Conservation (phyloP, 2,888 invertebrate species). For the Callyntrura guangdongensis region DNA sequence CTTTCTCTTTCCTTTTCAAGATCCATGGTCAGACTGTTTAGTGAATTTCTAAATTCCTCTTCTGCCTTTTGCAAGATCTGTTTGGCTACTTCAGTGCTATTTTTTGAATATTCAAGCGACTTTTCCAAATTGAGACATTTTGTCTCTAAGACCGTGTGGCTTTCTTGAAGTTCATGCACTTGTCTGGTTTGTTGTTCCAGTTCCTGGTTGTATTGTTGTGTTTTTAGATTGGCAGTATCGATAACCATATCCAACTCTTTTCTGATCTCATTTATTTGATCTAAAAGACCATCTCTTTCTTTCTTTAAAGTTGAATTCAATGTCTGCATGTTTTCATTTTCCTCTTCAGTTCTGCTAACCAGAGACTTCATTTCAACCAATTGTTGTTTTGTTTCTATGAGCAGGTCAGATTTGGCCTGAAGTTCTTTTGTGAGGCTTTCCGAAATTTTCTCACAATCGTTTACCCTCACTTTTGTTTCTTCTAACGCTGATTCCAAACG, state of each 20-base stretch:
- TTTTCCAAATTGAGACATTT: not conserved
- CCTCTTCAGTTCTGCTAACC: not conserved
- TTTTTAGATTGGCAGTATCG: not conserved
- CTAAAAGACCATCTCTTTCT: not conserved
- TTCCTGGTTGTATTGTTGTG: slow-evolving; percentile 80
- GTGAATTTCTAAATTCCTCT: slow-evolving; percentile 37
- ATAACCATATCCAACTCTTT: not conserved
- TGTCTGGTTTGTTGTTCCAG: not conserved
- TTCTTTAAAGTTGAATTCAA: not conserved
- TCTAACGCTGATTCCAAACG: too few species aligned
- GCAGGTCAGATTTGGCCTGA: too few species aligned
- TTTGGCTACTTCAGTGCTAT: not conserved
- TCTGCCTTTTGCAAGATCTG: slow-evolving; percentile 35
- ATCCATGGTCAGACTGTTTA: not conserved
- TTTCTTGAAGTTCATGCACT: not conserved
- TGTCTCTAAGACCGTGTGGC: not conserved
- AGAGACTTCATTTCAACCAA: not conserved
- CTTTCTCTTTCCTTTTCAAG: slow-evolving; percentile 25
- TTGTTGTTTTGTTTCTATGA: too few species aligned
- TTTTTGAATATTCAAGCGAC: not conserved
- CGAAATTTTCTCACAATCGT: too few species aligned
- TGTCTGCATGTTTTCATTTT: not conserved
- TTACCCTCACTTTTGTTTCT: too few species aligned
- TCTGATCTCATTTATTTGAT: not conserved
- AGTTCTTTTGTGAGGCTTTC: too few species aligned